phyloP scores from a whole-genome alignment of 2,888 invertebrate species.

The Thecocarcelia acutangulata region DNA sequence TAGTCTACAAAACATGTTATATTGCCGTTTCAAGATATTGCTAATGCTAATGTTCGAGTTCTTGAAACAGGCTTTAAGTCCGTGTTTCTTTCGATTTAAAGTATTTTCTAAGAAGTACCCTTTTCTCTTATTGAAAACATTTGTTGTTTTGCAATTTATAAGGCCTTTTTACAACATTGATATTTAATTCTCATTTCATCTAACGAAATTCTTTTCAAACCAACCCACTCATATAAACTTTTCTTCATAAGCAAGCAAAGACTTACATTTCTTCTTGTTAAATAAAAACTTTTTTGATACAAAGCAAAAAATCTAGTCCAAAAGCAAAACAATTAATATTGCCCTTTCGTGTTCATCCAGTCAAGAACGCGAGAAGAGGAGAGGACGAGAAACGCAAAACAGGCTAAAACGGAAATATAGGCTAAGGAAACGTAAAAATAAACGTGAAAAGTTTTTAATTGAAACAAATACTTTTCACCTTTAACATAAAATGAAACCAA shows the following conservation, averaged over 20 bases:
- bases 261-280: slow-evolving; percentile 33
- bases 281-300: slow-evolving; percentile 43
- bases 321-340: slow-evolving; percentile 67
- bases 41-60: too few relatives aligned
- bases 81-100: too few relatives aligned
- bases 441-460: slow-evolving; percentile 50
- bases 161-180: too few relatives aligned
- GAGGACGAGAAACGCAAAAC: slow-evolving; percentile 22
- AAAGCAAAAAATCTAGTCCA: slow-evolving; percentile 48
- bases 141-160: too few relatives aligned
- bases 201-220: background rate
- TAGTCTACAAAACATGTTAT: too few relatives aligned
- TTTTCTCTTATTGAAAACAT: too few relatives aligned
- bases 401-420: slow-evolving; percentile 61
- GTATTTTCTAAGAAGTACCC: too few relatives aligned
- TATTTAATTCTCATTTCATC: too few relatives aligned
- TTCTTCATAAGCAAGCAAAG: slow-evolving; percentile 5
- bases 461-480: slow-evolving; percentile 48
- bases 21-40: too few relatives aligned
- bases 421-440: slow-evolving; percentile 63
- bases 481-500: slow-evolving; percentile 41
- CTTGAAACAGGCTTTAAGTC: too few relatives aligned
- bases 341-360: slow-evolving; percentile 59
- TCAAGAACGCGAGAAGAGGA: background rate
- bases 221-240: slow-evolving; percentile 34